Evolutionary conservation across 2,797 vertebrate genomes (phyloP), one percentile per base, ranked within the genome.

Genomic region (Microhierax caerulescens): DNA sequence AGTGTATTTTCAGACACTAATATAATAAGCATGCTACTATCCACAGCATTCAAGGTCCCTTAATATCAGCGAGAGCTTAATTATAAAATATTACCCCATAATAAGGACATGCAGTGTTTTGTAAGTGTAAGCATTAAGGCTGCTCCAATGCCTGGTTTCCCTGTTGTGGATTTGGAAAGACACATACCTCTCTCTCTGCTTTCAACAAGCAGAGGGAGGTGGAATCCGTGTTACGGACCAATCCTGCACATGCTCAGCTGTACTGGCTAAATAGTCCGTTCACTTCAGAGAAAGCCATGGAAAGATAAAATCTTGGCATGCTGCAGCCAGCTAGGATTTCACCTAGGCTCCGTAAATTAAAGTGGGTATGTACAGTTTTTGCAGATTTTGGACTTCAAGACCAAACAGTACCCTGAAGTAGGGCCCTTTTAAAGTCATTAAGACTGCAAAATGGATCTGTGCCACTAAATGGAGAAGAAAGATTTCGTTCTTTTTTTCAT

Each of bases 71-170:
- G 24, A 91, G 41, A 89, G 64, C 41, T 70, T 90, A 92, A 85
- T 95, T 96, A 68, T 85, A 85, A 96, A 92, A 85, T 83, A 85
- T 60, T 47, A 50, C 32, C 53, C 75, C 37, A 27, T 81, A 72
- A 61, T 50, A 84, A 79, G 78, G 64, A 68, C 37, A 39, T 63
- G 24, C 22, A 78, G 0, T 47, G 24, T 75, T 93, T 88, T 0
- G 0, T 61, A 51, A 85, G 59, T 34, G 25, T 56, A 61, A 79
- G 79, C 23, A 47, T 64, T 57, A 80, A 68, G 64, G 63, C 77
- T 79, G 56, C 50, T 93, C 32, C 51, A 47, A 30, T 76, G 89
- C 50, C 57, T 73, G 41, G 56, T 61, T 88, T 90, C 37, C 32
- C 6, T 76, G 37, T 91, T 56, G 48, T 63, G 86, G 67, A 54